Percentiles rank a stretch among this genome's conserved stretches.
These are phyloP conservation scores for Trissonchulus latispiculum DNA, from an alignment of 2,888 invertebrate genomes.

Conservation along the genomic window DNA sequence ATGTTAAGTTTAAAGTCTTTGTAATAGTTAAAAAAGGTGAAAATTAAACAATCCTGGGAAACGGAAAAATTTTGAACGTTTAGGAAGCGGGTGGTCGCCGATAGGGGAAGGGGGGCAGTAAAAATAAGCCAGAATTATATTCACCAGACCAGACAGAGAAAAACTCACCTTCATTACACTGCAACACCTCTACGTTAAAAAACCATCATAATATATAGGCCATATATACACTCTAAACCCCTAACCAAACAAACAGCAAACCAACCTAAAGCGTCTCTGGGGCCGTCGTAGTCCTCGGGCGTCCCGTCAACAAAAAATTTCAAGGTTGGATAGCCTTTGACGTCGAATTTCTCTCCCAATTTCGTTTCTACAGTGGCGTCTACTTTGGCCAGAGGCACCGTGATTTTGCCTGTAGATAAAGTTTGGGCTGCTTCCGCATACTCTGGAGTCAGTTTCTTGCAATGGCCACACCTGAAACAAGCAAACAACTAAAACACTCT, in stretches of 20 bases:
- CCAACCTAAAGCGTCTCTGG: constrained; percentile 44
- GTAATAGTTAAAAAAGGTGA: no score
- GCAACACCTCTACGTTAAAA: background rate
- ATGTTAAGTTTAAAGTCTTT: no score
- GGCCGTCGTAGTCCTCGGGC: constrained; percentile 51
- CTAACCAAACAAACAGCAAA: background rate
- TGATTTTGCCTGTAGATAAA: constrained; percentile 27
- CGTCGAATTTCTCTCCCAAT: constrained; percentile 47
- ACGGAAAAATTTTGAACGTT: no score
- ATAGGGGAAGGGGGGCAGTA: no score
- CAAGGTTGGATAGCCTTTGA: constrained; percentile 52
- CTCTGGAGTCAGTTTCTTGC: constrained; percentile 48
- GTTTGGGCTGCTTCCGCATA: constrained; percentile 51
- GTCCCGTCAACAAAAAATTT: constrained; percentile 48
- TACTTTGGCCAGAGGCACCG: constrained; percentile 47
- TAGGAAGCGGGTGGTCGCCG: no score
- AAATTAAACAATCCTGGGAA: no score
- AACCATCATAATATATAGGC: background rate
- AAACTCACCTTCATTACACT: background rate
- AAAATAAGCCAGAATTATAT: no score
- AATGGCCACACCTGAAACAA: constrained; percentile 53
- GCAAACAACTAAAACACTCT: no score
- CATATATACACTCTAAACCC: background rate
- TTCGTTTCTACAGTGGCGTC: constrained; percentile 50
- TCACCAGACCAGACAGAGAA: background rate